Conservation (phyloP, 2,113 vertebrate genomes). For the Dolichallabes microphthalmus region DNA sequence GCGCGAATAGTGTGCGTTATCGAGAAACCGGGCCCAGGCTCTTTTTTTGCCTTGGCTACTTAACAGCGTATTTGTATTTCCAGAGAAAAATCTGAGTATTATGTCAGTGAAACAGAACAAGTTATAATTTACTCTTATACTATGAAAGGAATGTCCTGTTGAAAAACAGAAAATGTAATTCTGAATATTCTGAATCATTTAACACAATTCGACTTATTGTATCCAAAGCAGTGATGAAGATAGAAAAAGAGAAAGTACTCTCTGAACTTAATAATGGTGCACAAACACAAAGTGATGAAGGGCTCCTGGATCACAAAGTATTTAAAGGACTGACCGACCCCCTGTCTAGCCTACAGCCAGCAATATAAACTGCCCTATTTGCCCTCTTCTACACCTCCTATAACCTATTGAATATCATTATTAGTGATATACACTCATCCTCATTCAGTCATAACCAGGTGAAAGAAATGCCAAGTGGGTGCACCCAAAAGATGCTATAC, state of each 20-base stretch:
- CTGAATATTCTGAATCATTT: background rate
- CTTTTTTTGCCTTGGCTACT: background rate
- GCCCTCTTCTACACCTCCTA: background rate
- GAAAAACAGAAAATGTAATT: conserved; percentile 1
- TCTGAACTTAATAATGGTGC: background rate
- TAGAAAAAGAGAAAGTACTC: background rate
- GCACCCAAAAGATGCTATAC: background rate
- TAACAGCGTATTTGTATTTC: background rate
- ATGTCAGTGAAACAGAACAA: background rate
- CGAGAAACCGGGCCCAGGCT: too few relatives aligned
- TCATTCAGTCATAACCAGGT: background rate
- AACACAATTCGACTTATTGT: background rate
- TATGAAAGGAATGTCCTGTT: background rate
- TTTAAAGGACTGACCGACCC: background rate
- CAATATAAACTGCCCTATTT: background rate
- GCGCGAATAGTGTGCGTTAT: too few relatives aligned
- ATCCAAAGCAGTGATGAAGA: background rate
- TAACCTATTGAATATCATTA: background rate
- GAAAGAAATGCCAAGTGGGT: background rate
- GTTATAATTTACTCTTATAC: background rate
- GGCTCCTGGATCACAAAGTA: background rate
- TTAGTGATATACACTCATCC: background rate
- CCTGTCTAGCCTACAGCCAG: background rate
- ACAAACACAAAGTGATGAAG: background rate
- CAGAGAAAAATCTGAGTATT: background rate